phyloP scores from a whole-genome alignment of 2,113 vertebrate species.

The Erythrolamprus reginae region DNA sequence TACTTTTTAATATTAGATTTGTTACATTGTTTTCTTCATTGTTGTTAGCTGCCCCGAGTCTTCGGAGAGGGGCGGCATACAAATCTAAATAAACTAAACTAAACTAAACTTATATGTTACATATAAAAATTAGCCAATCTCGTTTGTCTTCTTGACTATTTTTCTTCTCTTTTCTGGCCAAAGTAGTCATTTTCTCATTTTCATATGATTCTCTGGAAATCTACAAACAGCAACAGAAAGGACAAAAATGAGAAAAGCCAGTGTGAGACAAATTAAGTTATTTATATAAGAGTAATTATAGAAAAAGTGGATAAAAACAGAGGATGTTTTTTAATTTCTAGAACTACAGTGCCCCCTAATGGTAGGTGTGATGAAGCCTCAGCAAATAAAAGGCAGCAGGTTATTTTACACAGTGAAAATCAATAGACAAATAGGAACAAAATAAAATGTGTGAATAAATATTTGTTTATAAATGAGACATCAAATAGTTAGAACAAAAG shows the following conservation, averaged over 20 bases:
- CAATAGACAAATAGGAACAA: background rate
- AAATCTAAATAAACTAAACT: too few relatives aligned
- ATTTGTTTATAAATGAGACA: background rate
- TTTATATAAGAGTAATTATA: background rate
- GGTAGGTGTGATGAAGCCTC: background rate
- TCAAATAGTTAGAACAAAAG: background rate
- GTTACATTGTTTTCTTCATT: too few relatives aligned
- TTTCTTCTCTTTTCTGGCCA: background rate
- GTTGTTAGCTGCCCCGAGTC: too few relatives aligned
- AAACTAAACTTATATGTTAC: background rate
- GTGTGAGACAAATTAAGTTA: background rate
- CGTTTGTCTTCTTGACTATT: background rate
- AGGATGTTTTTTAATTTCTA: background rate
- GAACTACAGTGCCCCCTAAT: conserved; percentile 1
- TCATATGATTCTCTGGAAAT: background rate
- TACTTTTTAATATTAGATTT: too few relatives aligned
- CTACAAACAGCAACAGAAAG: background rate
- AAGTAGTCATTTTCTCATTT: background rate
- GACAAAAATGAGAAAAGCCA: background rate
- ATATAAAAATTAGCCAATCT: background rate
- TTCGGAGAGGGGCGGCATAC: too few relatives aligned
- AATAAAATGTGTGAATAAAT: background rate
- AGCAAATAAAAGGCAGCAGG: background rate
- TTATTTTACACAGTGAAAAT: too few relatives aligned
- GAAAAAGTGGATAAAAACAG: background rate